Base-by-base conservation (phyloP, 1,140 invertebrate genomes). In the Coenobita brevimanus region DNA sequence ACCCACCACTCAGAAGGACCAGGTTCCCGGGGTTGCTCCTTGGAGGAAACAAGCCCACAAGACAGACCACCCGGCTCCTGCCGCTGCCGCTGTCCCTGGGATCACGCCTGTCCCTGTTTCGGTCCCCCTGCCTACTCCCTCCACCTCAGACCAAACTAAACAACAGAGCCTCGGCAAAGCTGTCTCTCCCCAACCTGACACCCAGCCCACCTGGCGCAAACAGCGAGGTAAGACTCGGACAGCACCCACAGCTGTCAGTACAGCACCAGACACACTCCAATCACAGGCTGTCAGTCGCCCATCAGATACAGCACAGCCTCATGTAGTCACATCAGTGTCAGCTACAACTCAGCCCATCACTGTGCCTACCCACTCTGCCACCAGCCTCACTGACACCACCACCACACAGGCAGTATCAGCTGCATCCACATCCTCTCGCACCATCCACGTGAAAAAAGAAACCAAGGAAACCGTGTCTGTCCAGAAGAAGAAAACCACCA, bases 41-140 rank as follows among this genome's bases (percentile, higher is more conserved):
- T 87, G 84, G 84, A 87, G 84, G 57, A 80, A 15, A 46, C 10
- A 38, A n/a, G 6, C 75, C 33, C 43, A n/a, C 15, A 10, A 50
- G 24, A 17, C 41, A 24, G 73, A 6, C 36, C 41, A 50, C 0
- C 27, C 60, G 43, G 36, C 71, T 4, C 36, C 24, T 69, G 33
- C 30, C 24, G 21, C 57, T 10, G 24, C 79, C n/a, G 27, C 78
- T 24, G 50, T 38, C 2, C 27, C 27, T 36, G n/a, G 67, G 15
- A 8, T 36, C 2, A 0, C 36, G 1, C 15, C 30, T 17, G 67
- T 38, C 33, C 6, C 27, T 4, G 3, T 17, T 1, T 10, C 30
- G 2, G 67, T 38, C 21, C 21, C 27, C 6, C n/a, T 27, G n/a
- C 6, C 8, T 24, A 30, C 21, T 30, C 36, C 54, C n/a, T 2